A percentile compares a stretch with the other conserved stretches of the same genome.
Conservation (phyloP, 2,113 vertebrate species). For the Oriolus oriolus region DNA sequence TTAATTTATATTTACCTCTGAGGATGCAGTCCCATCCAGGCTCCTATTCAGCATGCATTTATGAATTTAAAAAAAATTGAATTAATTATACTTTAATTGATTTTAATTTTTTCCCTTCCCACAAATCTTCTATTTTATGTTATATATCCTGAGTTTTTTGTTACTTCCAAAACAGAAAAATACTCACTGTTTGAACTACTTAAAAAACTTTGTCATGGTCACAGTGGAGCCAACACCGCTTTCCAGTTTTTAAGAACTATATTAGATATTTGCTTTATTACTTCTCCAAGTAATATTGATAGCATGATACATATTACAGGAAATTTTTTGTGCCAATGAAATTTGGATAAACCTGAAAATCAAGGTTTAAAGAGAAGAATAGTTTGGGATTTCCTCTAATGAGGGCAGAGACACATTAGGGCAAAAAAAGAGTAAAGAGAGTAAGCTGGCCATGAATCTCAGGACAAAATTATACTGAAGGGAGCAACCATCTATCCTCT, state of each 20-base stretch:
- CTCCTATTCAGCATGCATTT: not conserved
- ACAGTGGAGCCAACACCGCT: not conserved
- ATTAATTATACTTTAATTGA: not conserved
- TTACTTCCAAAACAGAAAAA: not conserved
- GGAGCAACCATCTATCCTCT: not conserved
- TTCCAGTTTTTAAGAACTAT: not conserved
- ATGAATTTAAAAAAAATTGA: not conserved
- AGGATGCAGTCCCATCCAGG: not conserved
- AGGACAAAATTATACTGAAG: not conserved
- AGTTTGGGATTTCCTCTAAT: not conserved
- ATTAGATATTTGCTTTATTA: not conserved
- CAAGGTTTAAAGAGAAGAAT: not conserved
- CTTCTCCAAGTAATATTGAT: not conserved
- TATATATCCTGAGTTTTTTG: not conserved
- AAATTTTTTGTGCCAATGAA: not conserved
- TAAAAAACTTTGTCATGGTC: not conserved
- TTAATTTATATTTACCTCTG: not conserved
- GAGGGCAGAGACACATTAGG: not conserved
- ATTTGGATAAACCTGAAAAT: not conserved
- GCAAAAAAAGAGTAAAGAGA: not conserved
- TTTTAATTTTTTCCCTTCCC: not conserved
- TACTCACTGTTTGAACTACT: not conserved
- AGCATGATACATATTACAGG: not conserved
- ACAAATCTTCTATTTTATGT: not conserved
- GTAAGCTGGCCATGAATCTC: not conserved